A percentile compares a stretch with the other conserved stretches of the same genome.
phyloP scores from a whole-genome alignment of 2,888 invertebrate genomes.

The Diachrysia chrysitis region DNA sequence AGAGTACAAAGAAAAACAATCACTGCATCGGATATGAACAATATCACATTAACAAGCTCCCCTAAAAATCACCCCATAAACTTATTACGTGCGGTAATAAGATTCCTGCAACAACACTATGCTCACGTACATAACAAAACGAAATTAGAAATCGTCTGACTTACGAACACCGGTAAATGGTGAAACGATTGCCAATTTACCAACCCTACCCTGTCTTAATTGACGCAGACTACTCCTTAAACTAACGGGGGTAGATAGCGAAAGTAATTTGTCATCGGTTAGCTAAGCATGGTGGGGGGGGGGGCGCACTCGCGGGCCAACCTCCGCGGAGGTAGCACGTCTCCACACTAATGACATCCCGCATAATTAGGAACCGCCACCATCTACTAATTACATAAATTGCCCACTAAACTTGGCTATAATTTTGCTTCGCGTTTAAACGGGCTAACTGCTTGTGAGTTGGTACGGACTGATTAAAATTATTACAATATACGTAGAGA shows the following conservation, averaged over 20 bases:
- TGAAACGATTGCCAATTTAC: constrained; percentile 88
- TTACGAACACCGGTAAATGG: constrained; percentile 82
- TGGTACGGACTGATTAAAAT: constrained; percentile 57
- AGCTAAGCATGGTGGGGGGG: constrained; percentile 80
- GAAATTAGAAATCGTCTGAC: constrained; percentile 81
- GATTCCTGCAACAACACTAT: constrained; percentile 58
- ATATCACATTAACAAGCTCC: constrained; percentile 67
- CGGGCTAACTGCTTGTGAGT: constrained; percentile 64
- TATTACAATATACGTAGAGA: constrained; percentile 53
- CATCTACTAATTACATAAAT: constrained; percentile 88
- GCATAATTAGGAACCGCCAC: constrained; percentile 86
- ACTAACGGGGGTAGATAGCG: constrained; percentile 81
- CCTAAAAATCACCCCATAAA: constrained; percentile 69
- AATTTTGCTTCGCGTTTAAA: constrained; percentile 78
- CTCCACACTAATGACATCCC: constrained; percentile 85
- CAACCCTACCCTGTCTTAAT: constrained; percentile 86
- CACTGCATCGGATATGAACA: constrained; percentile 64
- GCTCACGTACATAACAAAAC: constrained; percentile 63
- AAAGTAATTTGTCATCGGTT: constrained; percentile 89
- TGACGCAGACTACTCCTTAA: constrained; percentile 86
- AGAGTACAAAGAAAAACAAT: constrained; percentile 60
- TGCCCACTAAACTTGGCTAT: constrained; percentile 85
- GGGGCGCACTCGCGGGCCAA: constrained; percentile 63
- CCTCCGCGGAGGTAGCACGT: constrained; percentile 77
- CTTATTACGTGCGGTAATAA: constrained; percentile 66